Base-by-base conservation (phyloP, 2,113 vertebrate species). In the Mohoua ochrocephala region DNA sequence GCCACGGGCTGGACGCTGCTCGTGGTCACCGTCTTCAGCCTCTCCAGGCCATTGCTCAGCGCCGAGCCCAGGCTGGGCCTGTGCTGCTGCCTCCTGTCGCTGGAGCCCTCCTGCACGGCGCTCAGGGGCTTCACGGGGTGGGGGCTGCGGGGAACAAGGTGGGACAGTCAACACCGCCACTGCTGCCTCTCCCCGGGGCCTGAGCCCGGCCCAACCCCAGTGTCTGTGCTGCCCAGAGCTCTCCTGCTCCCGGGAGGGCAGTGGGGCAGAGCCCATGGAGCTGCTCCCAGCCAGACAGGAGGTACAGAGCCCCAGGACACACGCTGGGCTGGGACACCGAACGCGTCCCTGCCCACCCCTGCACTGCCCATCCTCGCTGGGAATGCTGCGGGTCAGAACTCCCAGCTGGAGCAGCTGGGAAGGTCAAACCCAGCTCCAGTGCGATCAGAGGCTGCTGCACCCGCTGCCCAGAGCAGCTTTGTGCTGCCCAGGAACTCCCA, bases 71-170 rank as follows among this genome's bases (percentile, higher is more conserved):
- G 91, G 52, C 98, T 98, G 86, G 95, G 96, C n/a, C 98, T 97
- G 75, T 97, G 94, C 41, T 97, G 96, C 92, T 98, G 95, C 79
- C 96, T 98, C 97, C 98, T 98, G 93, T 99, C 98, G 0, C 97
- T 80, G 63, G 93, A 89, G 61, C 47, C 64, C 65, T 97, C 97
- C 31, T 89, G 95, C 4, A 74, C 86, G 5, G 98, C 83, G 7
- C 97, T 99, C 96, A 99, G 98, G 67, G 99, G 99, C 97, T 98
- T 99, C 98, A 99, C 99, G 0, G 98, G 98, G 91, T 99, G 99
- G 24, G 99, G 99, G 91, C 99, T 99, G 97, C 1, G 47, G 64
- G 89, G 54, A 91, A 65, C 79, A 96, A 83, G 22, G 49, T 28
- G 3, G 89, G 8, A 84, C 41, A 37, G 3, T 96, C 54, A 96